phyloP scores from a whole-genome alignment of 2,888 invertebrate genomes.

The Serripes groenlandicus region DNA sequence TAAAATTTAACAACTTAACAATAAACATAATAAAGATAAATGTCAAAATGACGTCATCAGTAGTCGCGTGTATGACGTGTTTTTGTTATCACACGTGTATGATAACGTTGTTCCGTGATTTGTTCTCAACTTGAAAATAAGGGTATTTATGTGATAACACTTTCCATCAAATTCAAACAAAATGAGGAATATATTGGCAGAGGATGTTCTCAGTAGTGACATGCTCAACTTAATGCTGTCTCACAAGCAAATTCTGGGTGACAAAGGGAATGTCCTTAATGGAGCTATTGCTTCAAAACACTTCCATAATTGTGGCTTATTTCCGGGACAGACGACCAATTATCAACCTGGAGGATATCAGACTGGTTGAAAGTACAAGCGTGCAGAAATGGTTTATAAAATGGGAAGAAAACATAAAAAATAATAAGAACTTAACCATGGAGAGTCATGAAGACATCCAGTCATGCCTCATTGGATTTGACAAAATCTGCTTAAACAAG shows the following conservation, averaged over 20 bases:
- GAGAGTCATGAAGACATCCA: constrained; percentile 39
- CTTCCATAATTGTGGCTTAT: constrained; percentile 31
- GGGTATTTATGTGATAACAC: no score
- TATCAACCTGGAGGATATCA: constrained; percentile 1
- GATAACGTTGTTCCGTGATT: no score
- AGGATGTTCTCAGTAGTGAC: constrained; percentile 59
- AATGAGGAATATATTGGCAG: constrained; percentile 66
- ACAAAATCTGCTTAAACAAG: constrained; percentile 21
- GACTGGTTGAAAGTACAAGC: not conserved
- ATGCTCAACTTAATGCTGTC: constrained; percentile 61
- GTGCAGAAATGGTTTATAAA: not conserved
- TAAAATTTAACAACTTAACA: no score
- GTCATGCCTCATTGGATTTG: constrained; percentile 46
- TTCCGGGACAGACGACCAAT: constrained; percentile 47
- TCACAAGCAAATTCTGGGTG: constrained; percentile 43
- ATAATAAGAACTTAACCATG: no score
- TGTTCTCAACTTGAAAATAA: no score
- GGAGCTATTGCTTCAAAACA: constrained; percentile 47
- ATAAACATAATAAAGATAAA: no score
- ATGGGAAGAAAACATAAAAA: not conserved
- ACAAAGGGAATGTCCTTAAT: no score
- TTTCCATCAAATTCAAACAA: constrained; percentile 45
- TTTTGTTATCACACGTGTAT: no score
- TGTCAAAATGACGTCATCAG: no score
- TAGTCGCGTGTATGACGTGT: no score